Evolutionary conservation across 2,888 invertebrate species (phyloP), one percentile per base, ranked within the genome.

Genomic region (Criorhina ranunculi): DNA sequence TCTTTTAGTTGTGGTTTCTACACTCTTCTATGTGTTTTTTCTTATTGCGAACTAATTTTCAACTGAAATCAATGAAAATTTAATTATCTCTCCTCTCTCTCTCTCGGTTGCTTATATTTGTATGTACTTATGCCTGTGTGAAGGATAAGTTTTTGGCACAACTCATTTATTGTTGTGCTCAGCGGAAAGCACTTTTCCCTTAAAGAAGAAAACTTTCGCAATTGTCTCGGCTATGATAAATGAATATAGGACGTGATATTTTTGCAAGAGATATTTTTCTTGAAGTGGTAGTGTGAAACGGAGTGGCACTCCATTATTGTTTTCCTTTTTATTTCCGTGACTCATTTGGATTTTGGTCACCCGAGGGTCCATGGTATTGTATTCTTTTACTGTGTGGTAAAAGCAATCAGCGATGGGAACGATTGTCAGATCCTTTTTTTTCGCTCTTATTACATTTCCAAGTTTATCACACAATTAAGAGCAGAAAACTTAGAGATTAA

Each of bases 211-310:
- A 83, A 79, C 79, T 83, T 83, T 83, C 11, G 73, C 73, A 79
- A 79, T 83, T 83, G 83, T 83, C 72, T 79, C 62, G 73, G 51
- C 78, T 78, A 75, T 83, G 83, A 83, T 83, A 83, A 83, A 83
- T 83, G 83, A 83, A 79, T 73, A 57, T 64, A 64, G 79, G 69
- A 83, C 83, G 79, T 83, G 83, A 83, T 83, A 75, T 79, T 83
- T 79, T 79, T 75, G 31, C 57, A 57, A 73, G 44, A 69, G 55
- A 49, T 40, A 11, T 67, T 49, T 51, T 64, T 72, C 60, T 59
- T 67, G 31, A 77, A 78, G 67, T 83, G 7, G 62, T 57, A 49
- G 49, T 44, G 64, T 69, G 64, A 83, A 78, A 57, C 17, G 51
- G 64, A 83, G 67, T 57, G 64, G 69, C 79, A 79, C 57, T 79